Conservation (phyloP, 2,113 vertebrate genomes). For the Heliornis fulica region DNA sequence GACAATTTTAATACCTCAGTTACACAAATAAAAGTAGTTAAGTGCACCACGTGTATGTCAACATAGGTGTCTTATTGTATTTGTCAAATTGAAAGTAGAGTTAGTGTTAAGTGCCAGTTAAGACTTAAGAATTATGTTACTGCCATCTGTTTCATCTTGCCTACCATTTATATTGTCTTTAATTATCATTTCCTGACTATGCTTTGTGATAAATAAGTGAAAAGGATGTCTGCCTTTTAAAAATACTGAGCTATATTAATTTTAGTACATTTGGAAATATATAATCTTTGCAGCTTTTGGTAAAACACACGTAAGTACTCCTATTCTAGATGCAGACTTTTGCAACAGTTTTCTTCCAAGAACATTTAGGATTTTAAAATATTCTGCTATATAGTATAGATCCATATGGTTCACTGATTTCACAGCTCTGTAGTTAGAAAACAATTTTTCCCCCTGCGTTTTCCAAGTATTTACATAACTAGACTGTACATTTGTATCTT, state of each 20-base stretch:
- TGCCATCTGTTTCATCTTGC: constrained; percentile 54
- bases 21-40: constrained; percentile 48
- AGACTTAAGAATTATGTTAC: constrained; percentile 26
- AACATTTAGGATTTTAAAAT: not conserved
- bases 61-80: constrained; percentile 44
- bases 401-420: constrained; percentile 26
- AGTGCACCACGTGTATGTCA: constrained; percentile 2
- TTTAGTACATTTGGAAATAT: not conserved
- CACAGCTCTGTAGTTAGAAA: constrained; percentile 1
- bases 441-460: not conserved
- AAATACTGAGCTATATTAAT: constrained; percentile 6
- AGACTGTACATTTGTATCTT: constrained; percentile 21
- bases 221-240: constrained; percentile 31
- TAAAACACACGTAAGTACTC: not conserved
- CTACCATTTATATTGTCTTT: constrained; percentile 47
- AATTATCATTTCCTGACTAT: constrained; percentile 11
- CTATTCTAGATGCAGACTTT: constrained; percentile 1
- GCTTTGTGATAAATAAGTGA: constrained; percentile 24
- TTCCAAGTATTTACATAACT: constrained; percentile 48
- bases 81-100: constrained; percentile 34
- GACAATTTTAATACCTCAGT: constrained; percentile 32
- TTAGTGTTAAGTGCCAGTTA: constrained; percentile 53
- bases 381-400: not conserved
- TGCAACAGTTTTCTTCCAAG: not conserved
- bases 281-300: not conserved